Conservation (phyloP, 1,140 invertebrate species). For the Drosophila takahashii region DNA sequence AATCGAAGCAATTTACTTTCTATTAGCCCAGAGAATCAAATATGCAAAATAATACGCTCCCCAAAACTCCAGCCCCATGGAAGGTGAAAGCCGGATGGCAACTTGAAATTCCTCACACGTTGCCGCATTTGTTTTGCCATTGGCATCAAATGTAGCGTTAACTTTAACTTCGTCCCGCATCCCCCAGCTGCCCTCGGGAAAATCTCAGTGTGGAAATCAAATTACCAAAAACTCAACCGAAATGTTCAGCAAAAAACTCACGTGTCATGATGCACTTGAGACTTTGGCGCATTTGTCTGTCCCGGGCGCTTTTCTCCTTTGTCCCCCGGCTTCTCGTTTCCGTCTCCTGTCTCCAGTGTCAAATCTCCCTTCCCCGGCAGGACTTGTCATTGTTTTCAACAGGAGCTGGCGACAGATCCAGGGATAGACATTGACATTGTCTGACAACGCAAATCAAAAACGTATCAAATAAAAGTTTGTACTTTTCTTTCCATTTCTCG, state of each 20-base stretch:
- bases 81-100: neutral
- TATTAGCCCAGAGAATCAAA: conserved; percentile 48
- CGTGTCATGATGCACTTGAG: conserved; percentile 80
- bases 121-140: conserved; percentile 51
- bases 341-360: conserved; percentile 4
- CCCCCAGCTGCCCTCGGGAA: conserved; percentile 19
- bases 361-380: conserved; percentile 48
- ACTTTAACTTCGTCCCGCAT: conserved; percentile 41
- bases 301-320: neutral
- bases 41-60: conserved; percentile 52
- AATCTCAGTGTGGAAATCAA: conserved; percentile 72
- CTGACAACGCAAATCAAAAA: conserved; percentile 78
- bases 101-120: conserved; percentile 72
- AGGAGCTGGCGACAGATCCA: conserved; percentile 24
- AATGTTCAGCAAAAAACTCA: conserved; percentile 54
- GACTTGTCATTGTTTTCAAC: conserved; percentile 50
- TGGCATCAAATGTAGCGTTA: conserved; percentile 76
- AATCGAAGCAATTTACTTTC: conserved; percentile 45
- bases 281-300: conserved; percentile 63
- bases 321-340: conserved; percentile 24
- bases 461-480: conserved; percentile 80
- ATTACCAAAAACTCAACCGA: conserved; percentile 61
- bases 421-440: conserved; percentile 68
- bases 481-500: conserved; percentile 37
- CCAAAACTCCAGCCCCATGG: neutral